Evolutionary conservation across 1,140 invertebrate genomes (phyloP).

Genomic region (Idris sp.): DNA sequence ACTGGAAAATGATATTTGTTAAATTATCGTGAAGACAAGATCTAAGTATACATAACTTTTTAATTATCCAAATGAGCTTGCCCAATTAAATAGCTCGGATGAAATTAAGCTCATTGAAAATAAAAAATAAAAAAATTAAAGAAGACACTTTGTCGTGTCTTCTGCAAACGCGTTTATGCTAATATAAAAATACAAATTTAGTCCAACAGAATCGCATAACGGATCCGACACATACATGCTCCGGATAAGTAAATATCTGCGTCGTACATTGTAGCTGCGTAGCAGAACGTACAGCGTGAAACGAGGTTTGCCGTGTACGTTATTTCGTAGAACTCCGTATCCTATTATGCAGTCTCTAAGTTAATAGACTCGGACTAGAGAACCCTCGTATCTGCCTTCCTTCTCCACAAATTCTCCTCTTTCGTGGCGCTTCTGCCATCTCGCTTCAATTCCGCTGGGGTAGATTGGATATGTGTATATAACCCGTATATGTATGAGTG

Average conservation of each 20-base stretch:
- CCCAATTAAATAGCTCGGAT: constrained; percentile 19
- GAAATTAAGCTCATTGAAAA: background rate
- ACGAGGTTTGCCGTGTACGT: constrained; percentile 59
- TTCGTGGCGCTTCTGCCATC: constrained; percentile 9
- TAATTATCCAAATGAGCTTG: constrained; percentile 22
- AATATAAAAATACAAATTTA: constrained; percentile 48
- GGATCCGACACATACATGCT: constrained; percentile 26
- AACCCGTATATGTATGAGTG: background rate
- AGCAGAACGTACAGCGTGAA: constrained; percentile 55
- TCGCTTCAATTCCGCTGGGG: constrained; percentile 11
- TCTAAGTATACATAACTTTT: constrained; percentile 14
- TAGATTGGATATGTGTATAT: constrained; percentile 44
- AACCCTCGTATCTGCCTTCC: constrained; percentile 41
- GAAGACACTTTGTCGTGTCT: background rate
- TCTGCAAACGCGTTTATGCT: constrained; percentile 27
- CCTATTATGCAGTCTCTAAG: constrained; percentile 68
- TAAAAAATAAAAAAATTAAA: too few relatives aligned
- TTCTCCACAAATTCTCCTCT: constrained; percentile 6
- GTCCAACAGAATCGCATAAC: constrained; percentile 39
- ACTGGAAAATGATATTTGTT: constrained; percentile 8
- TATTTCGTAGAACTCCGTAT: constrained; percentile 62
- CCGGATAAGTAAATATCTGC: constrained; percentile 51
- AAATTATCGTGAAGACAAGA: constrained; percentile 16
- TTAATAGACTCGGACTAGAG: constrained; percentile 68
- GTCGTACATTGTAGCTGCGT: constrained; percentile 45